Percentiles rank a stretch among this genome's conserved stretches.
Evolutionary conservation across 2,797 vertebrate species (phyloP).

Genomic region (Loriculus beryllinus): DNA sequence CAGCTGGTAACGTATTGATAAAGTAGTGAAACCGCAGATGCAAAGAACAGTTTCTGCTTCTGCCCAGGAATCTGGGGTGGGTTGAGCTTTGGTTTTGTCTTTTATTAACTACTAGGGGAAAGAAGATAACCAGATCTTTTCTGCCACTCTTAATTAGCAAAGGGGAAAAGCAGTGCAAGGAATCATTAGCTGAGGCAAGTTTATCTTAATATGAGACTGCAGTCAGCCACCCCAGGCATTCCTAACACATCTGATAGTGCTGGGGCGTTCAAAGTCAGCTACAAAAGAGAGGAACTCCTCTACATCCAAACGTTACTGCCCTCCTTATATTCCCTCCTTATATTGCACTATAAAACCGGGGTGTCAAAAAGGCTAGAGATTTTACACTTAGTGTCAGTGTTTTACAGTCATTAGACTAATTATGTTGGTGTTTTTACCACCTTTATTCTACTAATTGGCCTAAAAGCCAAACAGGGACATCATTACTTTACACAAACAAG

Average conservation of each 20-base stretch:
- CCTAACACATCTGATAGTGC: background rate
- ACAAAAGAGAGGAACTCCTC: conserved; percentile 52
- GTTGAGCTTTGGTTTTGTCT: background rate
- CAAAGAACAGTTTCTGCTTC: background rate
- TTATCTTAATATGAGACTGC: background rate
- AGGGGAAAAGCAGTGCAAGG: background rate
- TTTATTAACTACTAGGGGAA: background rate
- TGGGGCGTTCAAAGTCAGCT: conserved; percentile 46
- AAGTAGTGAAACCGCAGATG: background rate
- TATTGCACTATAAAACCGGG: conserved; percentile 82
- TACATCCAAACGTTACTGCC: background rate
- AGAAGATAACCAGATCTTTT: background rate
- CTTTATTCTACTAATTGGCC: conserved; percentile 77
- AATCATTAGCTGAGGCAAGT: conserved; percentile 15
- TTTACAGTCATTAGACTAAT: conserved; percentile 77
- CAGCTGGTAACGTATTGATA: background rate
- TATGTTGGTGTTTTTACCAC: conserved; percentile 74
- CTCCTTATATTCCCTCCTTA: conserved; percentile 78
- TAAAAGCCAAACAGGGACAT: conserved; percentile 72
- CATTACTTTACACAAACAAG: conserved; percentile 75
- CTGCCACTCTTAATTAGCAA: conserved; percentile 12
- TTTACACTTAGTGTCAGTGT: conserved; percentile 75
- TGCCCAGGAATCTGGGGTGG: background rate
- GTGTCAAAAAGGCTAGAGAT: conserved; percentile 78
- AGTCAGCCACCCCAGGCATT: background rate